Evolutionary conservation across 2,888 invertebrate species (phyloP), one percentile per base, ranked within the genome.

Genomic region (Catotricha subobsoleta): DNA sequence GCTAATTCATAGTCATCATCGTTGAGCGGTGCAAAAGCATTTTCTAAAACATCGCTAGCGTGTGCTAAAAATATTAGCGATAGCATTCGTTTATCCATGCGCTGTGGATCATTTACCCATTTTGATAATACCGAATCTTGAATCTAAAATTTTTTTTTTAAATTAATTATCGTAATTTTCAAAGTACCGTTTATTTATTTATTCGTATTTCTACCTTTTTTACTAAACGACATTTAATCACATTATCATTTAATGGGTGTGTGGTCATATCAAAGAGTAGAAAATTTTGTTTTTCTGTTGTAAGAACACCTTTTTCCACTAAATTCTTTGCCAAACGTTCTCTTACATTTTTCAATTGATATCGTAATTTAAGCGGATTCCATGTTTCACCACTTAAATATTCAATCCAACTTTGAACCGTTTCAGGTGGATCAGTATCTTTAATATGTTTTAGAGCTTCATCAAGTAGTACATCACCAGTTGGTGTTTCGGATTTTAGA

Each of bases 241-340:
- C 75, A 65, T 88, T 87, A 62, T 98, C 95, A 48, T 87, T 91
- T 46, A 99, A 71, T 30, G 98, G 98, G 71, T 99, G 98, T 52
- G 98, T 98, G 41, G 98, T 99, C 95, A 99, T 99, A 67, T 99
- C 98, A 63, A 99, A 99, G 43, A 99, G 71, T 53, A 99, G 71
- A 66, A 99, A 99, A 65, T 99, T 98, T 67, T 98, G 97, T 68
- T 97, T 98, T 64, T 98, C 97, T 44, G 97, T 98, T 46, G 97
- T 95, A 50, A 97, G 73, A 31, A 98, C 95, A 50, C 97, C 97
- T 64, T 99, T 99, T 64, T 99, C 98, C 28, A 97, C 97, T 53
- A 99, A 74, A 69, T 97, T 98, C 66, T 99, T 99, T 35, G 98
- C 98, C 58, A 99, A 72, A 56, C 98, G 76, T 68, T 99, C 98